Evolutionary conservation across 92 coral and sea anemone genomes (phyloP).

Genomic region (Micromussa lordhowensis): DNA sequence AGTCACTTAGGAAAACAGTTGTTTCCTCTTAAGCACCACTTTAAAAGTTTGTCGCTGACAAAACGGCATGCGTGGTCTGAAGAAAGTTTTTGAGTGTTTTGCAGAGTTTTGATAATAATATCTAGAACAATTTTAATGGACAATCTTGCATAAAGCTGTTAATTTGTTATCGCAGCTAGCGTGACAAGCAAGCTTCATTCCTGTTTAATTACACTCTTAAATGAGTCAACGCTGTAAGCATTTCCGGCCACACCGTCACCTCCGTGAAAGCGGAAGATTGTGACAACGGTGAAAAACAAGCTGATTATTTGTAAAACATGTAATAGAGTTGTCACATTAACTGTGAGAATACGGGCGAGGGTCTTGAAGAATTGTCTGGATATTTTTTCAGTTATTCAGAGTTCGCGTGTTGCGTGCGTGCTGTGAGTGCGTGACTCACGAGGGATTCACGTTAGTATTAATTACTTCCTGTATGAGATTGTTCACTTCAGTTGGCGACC

Average conservation of each 20-base stretch:
- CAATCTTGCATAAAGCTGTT: not conserved
- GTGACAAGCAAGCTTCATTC: constrained; percentile 11
- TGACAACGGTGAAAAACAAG: not conserved
- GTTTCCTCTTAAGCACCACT: not conserved
- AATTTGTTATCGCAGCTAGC: not conserved
- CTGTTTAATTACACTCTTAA: not conserved
- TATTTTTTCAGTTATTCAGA: no score
- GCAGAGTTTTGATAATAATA: not conserved
- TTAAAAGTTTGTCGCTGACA: not conserved
- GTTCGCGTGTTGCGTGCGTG: not conserved
- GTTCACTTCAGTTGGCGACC: not conserved
- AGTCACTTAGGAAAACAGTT: not conserved
- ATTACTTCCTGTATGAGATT: not conserved
- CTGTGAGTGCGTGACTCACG: not conserved
- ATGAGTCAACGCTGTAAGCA: constrained; percentile 1
- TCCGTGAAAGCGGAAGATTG: not conserved
- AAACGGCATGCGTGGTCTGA: not conserved
- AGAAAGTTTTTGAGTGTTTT: not conserved
- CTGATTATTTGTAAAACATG: not conserved
- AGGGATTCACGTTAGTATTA: not conserved
- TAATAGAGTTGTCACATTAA: not conserved
- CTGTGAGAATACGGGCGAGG: not conserved
- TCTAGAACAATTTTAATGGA: not conserved
- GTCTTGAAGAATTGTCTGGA: not conserved
- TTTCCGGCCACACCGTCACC: constrained; percentile 43